A percentile compares a stretch with the other conserved stretches of the same genome.
These are phyloP conservation scores for Falco novaeseelandiae DNA, from an alignment of 2,797 vertebrate genomes.

Conservation along the genomic window DNA sequence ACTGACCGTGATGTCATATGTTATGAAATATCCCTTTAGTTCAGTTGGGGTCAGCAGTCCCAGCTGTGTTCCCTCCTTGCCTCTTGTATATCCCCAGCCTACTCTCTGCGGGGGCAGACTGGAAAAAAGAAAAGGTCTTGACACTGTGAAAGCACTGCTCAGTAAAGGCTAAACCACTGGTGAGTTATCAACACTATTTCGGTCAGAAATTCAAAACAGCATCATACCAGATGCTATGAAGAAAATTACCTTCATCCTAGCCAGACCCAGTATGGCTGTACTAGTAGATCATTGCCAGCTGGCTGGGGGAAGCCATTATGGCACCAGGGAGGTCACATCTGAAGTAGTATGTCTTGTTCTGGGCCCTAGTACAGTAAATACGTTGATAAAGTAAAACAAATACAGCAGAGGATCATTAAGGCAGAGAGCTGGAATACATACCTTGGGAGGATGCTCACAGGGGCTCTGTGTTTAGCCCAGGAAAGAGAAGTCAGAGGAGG, in stretches of 20 bases:
- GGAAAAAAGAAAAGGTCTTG: neutral
- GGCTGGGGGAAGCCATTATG: neutral
- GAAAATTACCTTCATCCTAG: neutral
- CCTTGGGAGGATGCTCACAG: too few relatives aligned
- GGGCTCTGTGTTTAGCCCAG: neutral
- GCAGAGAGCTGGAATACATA: neutral
- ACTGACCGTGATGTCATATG: neutral
- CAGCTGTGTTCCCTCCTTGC: neutral
- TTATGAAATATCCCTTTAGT: neutral
- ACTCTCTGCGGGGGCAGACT: neutral
- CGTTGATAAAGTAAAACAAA: neutral
- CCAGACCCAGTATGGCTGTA: neutral
- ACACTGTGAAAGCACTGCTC: neutral
- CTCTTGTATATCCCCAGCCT: neutral
- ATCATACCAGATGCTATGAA: neutral
- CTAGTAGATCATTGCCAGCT: neutral
- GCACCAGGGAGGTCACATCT: neutral
- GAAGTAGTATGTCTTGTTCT: neutral
- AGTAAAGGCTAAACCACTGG: neutral
- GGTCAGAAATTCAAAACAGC: neutral
- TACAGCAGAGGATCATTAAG: neutral
- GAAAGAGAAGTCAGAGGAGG: neutral
- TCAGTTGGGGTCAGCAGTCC: neutral
- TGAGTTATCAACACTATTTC: neutral
- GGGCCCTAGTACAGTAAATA: neutral